Conservation (phyloP, 2,888 invertebrate genomes). For the Callyntrura guangdongensis region DNA sequence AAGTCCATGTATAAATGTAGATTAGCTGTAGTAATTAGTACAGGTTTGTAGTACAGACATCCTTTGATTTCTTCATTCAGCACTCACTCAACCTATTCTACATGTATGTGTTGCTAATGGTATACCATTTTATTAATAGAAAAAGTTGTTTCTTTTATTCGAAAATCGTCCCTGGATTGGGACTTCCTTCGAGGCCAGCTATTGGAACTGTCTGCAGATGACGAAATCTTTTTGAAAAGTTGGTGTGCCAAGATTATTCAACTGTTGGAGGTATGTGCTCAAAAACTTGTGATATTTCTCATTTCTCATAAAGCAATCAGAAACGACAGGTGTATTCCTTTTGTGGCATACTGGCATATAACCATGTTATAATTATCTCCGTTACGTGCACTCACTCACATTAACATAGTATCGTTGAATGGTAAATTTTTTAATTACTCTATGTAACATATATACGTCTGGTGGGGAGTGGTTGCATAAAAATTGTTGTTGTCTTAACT, state of each 20-base stretch:
- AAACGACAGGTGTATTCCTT: neutral
- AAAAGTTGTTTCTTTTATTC: slow-evolving; percentile 82
- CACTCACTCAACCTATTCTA: neutral
- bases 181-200: slow-evolving; percentile 83
- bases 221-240: slow-evolving; percentile 81
- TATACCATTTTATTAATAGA: slow-evolving; percentile 68
- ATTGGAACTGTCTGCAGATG: slow-evolving; percentile 81
- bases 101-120: neutral
- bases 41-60: neutral
- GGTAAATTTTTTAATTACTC: neutral
- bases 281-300: neutral
- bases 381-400: too few species aligned
- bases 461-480: too few species aligned
- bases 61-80: neutral
- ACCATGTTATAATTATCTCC: too few species aligned
- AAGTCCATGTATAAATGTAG: neutral
- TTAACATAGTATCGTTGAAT: neutral
- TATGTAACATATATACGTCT: too few species aligned
- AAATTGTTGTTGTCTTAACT: too few species aligned
- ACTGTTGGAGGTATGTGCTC: slow-evolving; percentile 81
- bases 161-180: slow-evolving; percentile 82
- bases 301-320: neutral
- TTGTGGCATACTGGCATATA: neutral
- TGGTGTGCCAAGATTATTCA: slow-evolving; percentile 84
- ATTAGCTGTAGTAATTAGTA: neutral